Evolutionary conservation across 2,113 vertebrate species (phyloP).

Genomic region (Charina bottae): DNA sequence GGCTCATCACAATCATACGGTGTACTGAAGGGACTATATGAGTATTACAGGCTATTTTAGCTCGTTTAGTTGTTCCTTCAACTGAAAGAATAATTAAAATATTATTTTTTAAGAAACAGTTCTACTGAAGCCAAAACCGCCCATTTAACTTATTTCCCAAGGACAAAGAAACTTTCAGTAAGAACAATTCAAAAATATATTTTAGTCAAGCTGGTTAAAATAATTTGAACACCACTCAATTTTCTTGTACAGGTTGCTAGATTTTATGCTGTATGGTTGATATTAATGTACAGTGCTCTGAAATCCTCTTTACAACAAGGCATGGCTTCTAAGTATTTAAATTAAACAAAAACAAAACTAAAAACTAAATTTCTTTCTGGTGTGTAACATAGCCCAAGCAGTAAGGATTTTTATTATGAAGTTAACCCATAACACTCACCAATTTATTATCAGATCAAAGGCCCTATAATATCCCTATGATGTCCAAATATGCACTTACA

Average conservation of each 20-base stretch:
- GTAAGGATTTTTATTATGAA: background rate
- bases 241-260: background rate
- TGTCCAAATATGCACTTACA: background rate
- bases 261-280: background rate
- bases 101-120: background rate
- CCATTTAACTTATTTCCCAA: background rate
- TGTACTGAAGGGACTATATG: conserved; percentile 80
- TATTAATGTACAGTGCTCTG: background rate
- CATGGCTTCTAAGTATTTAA: background rate
- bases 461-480: background rate
- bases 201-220: background rate
- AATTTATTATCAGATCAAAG: background rate
- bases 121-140: background rate
- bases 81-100: conserved; percentile 73
- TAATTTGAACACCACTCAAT: background rate
- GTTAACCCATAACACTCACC: background rate
- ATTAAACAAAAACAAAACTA: background rate
- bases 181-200: background rate
- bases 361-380: background rate
- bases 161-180: background rate
- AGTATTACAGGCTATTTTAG: conserved; percentile 86
- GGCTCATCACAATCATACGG: conserved; percentile 91
- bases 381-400: background rate
- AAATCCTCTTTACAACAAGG: background rate
- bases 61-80: conserved; percentile 88